phyloP scores from a whole-genome alignment of 1,140 invertebrate species.

The Pseudobourletiella spinata region DNA sequence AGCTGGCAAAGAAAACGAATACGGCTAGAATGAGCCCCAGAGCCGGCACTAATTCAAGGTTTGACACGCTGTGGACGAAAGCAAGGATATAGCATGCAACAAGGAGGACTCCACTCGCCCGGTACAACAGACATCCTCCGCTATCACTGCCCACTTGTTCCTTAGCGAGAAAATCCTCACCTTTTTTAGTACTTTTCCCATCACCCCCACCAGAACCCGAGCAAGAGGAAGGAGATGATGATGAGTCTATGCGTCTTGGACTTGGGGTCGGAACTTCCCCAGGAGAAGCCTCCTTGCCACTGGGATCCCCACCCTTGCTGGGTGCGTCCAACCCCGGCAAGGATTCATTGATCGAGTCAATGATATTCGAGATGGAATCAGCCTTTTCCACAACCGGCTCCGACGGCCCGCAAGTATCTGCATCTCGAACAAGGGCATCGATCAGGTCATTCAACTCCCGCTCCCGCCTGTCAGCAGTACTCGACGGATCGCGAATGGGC shows the following conservation, averaged over 20 bases:
- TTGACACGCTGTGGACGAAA: constrained; percentile 29
- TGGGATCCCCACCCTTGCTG: background rate
- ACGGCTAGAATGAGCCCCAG: constrained; percentile 30
- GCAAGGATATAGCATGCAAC: constrained; percentile 35
- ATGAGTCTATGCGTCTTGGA: background rate
- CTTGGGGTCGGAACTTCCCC: background rate
- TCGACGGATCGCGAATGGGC: background rate
- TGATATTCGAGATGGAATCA: constrained; percentile 26
- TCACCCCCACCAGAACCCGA: background rate
- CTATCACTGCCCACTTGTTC: too few species aligned
- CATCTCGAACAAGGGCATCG: constrained; percentile 30
- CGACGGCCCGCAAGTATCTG: constrained; percentile 27
- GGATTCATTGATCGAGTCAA: constrained; percentile 30
- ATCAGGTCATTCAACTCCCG: constrained; percentile 32
- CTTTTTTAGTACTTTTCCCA: constrained; percentile 5
- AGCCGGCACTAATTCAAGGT: constrained; percentile 27
- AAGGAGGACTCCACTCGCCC: constrained; percentile 32
- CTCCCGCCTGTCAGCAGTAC: background rate
- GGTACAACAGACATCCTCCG: constrained; percentile 12
- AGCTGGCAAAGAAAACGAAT: constrained; percentile 30
- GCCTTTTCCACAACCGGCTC: constrained; percentile 3
- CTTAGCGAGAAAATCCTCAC: background rate
- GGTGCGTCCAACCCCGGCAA: background rate
- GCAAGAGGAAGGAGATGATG: background rate
- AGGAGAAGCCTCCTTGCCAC: background rate